These are phyloP conservation scores for Bradypus variegatus DNA, from an alignment of 2,797 vertebrate genomes.

Conservation along the genomic window DNA sequence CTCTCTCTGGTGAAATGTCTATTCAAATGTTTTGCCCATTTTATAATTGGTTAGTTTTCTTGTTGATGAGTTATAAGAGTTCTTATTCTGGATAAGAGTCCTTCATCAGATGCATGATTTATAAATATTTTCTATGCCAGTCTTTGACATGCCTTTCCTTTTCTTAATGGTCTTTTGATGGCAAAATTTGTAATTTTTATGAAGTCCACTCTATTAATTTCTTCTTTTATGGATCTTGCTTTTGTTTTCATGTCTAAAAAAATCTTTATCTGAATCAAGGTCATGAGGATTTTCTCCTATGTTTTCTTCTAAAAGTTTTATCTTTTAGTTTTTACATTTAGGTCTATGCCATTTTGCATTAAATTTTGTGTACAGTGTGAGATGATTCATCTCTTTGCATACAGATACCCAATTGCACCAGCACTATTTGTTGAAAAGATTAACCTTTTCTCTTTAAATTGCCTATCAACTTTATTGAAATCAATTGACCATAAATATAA, in stretches of 20 bases:
- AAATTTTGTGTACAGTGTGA: neutral
- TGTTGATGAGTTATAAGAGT: neutral
- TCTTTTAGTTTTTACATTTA: slow-evolving; percentile 23
- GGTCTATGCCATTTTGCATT: neutral
- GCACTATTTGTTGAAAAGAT: neutral
- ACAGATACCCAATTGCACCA: neutral
- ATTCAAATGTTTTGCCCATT: neutral
- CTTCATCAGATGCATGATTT: neutral
- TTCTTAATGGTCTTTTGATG: slow-evolving; percentile 7
- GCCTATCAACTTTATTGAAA: neutral
- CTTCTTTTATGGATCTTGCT: neutral
- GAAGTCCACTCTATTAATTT: neutral
- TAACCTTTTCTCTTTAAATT: neutral
- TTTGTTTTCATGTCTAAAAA: neutral
- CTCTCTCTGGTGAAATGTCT: neutral
- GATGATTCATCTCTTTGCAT: neutral
- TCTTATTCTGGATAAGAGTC: slow-evolving; percentile 5
- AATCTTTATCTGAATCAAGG: neutral
- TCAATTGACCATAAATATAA: neutral
- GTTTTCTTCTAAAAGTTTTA: neutral
- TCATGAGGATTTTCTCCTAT: neutral
- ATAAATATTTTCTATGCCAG: neutral
- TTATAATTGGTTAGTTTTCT: neutral
- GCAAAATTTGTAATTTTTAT: slow-evolving; percentile 5
- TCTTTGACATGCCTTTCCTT: slow-evolving; percentile 16